These are phyloP conservation scores for Sminthurides aquaticus DNA, from an alignment of 2,888 invertebrate species.

Conservation along the genomic window DNA sequence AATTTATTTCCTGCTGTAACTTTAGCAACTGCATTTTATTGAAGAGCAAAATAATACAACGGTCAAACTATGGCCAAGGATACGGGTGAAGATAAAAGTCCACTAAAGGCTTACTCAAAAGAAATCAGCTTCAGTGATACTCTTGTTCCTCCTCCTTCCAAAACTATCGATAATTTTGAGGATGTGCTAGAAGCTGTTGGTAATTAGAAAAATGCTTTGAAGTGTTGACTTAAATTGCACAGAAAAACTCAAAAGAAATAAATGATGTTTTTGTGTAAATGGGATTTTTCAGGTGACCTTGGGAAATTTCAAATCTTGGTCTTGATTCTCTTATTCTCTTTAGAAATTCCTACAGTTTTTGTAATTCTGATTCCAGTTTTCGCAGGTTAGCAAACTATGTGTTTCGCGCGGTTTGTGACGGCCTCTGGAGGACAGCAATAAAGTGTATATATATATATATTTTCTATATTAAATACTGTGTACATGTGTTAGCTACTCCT, in stretches of 20 bases:
- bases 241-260: no score
- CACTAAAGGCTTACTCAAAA: not conserved
- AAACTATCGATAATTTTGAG: constrained; percentile 19
- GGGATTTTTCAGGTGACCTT: not conserved
- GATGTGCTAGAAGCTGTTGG: constrained; percentile 20
- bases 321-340: not conserved
- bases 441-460: no score
- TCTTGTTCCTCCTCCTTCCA: not conserved
- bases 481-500: not conserved
- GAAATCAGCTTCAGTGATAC: not conserved
- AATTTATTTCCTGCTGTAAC: no score
- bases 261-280: no score
- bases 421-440: no score
- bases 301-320: not conserved
- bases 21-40: no score
- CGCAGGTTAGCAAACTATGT: not conserved
- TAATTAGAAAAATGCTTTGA: no score
- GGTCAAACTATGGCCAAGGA: not conserved
- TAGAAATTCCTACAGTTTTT: constrained; percentile 4
- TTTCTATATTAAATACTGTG: no score
- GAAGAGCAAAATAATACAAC: no score
- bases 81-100: not conserved
- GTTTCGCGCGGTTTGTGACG: no score
- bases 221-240: no score
- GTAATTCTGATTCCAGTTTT: not conserved